These are phyloP conservation scores for Myrmophylax atrothorax DNA, from an alignment of 2,113 vertebrate genomes.

Conservation along the genomic window DNA sequence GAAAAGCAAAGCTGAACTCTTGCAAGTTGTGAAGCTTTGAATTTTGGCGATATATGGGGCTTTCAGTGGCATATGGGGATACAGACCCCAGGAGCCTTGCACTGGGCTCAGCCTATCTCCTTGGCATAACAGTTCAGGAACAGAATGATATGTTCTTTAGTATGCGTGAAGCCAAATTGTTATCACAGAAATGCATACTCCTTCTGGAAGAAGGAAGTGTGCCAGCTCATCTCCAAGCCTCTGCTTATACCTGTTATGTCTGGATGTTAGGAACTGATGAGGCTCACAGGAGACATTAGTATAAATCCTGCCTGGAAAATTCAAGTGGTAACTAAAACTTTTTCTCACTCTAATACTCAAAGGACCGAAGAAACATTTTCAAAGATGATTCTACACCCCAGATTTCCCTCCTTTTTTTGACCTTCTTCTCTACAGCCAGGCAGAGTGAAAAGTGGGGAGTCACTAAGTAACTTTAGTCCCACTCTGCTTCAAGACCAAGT, in stretches of 20 bases:
- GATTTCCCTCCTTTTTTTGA: not conserved
- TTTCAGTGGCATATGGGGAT: not conserved
- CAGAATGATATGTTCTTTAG: not conserved
- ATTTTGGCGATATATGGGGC: not conserved
- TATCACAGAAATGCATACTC: slow-evolving; percentile 16
- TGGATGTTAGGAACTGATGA: slow-evolving; percentile 13
- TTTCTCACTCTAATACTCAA: not conserved
- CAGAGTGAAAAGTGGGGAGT: not conserved
- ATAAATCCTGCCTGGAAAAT: slow-evolving; percentile 27
- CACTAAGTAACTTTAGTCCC: not conserved
- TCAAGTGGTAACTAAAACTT: slow-evolving; percentile 28
- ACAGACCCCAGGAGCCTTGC: not conserved
- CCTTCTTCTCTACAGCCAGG: not conserved
- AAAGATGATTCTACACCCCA: not conserved
- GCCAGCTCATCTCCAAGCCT: slow-evolving; percentile 30
- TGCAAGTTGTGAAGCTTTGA: not conserved
- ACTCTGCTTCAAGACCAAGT: not conserved
- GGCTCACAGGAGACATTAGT: not conserved
- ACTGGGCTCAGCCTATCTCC: not conserved
- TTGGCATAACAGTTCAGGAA: not conserved
- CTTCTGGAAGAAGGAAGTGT: slow-evolving; percentile 15
- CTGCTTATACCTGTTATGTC: slow-evolving; percentile 29
- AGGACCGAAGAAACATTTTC: not conserved
- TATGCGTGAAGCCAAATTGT: not conserved
- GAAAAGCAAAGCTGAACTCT: not conserved